Evolutionary conservation across 2,888 invertebrate genomes (phyloP).

Genomic region (Aplocera efformata): DNA sequence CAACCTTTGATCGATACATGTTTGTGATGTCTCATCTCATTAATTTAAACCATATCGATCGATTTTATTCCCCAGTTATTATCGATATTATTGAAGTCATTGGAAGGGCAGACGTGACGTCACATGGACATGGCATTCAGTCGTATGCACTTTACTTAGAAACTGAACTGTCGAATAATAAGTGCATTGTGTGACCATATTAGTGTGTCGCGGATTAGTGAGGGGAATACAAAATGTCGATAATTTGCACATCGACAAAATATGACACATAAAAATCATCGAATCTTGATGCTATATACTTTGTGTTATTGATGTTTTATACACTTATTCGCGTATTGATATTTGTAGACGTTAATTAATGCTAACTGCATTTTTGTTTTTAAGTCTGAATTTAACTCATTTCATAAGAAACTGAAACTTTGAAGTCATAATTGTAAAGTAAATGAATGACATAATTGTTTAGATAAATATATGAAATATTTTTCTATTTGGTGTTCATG

Average conservation of each 20-base stretch:
- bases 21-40: too few relatives aligned
- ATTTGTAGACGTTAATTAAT: conserved; percentile 16
- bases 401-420: too few relatives aligned
- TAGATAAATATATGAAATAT: too few relatives aligned
- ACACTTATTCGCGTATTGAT: too few relatives aligned
- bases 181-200: conserved; percentile 78
- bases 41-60: too few relatives aligned
- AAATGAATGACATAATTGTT: too few relatives aligned
- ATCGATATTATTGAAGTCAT: conserved; percentile 51
- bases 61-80: conserved; percentile 26
- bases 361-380: too few relatives aligned
- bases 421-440: too few relatives aligned
- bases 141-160: conserved; percentile 77
- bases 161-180: conserved; percentile 76
- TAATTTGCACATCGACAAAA: conserved; percentile 48
- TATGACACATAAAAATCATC: conserved; percentile 22
- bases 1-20: too few relatives aligned
- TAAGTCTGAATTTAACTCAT: too few relatives aligned
- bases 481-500: too few relatives aligned
- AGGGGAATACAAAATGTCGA: conserved; percentile 73
- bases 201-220: conserved; percentile 71
- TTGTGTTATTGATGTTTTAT: too few relatives aligned
- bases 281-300: not conserved
- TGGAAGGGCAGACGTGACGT: conserved; percentile 65
- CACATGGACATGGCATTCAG: conserved; percentile 61